Percentiles rank a stretch among this genome's conserved stretches.
phyloP scores from a whole-genome alignment of 2,113 vertebrate genomes.

The Nansenia antarctica region DNA sequence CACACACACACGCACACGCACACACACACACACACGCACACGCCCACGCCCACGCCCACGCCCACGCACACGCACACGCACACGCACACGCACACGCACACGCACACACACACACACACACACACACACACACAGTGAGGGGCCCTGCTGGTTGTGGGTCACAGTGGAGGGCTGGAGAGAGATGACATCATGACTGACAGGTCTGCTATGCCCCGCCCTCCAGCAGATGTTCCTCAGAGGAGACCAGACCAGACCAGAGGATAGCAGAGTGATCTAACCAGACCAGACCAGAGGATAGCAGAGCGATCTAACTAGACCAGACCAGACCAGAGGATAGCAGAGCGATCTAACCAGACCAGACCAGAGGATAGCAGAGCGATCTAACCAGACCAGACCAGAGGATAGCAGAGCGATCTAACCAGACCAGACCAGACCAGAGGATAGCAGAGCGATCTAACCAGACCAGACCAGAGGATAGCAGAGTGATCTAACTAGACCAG shows the following conservation, averaged over 20 bases:
- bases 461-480: background rate
- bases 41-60: no score
- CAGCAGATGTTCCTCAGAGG: conserved; percentile 33
- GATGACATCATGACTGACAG: conserved; percentile 44
- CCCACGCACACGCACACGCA: no score
- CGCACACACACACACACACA: no score
- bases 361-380: conserved; percentile 3
- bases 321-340: background rate
- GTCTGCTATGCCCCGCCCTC: conserved; percentile 16
- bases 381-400: background rate
- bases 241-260: background rate
- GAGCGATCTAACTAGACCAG: background rate
- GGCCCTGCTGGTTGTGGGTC: background rate
- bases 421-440: background rate
- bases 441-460: background rate
- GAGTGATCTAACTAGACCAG: conserved; percentile 6
- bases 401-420: background rate
- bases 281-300: background rate
- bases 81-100: no score
- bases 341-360: background rate
- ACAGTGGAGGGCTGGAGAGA: background rate
- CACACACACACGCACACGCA: conserved; percentile 37
- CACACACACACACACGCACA: conserved; percentile 1
- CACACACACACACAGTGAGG: background rate
- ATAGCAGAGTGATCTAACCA: conserved; percentile 9